phyloP scores from a whole-genome alignment of 2,888 invertebrate species.

The Acleris literana region DNA sequence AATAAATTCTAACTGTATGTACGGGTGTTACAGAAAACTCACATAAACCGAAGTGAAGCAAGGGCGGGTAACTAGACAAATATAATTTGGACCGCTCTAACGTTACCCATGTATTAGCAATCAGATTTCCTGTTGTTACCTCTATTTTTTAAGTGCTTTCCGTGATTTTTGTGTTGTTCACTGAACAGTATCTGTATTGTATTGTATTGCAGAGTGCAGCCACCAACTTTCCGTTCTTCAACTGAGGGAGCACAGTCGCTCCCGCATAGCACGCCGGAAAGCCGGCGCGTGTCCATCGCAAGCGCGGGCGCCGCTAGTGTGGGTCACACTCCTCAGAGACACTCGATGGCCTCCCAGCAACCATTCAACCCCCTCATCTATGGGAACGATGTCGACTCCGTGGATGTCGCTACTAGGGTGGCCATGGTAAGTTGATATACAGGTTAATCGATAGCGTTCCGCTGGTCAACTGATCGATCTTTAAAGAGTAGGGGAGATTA shows the following conservation, averaged over 20 bases:
- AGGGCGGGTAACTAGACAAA: too few relatives aligned
- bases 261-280: conserved; percentile 72
- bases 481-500: too few relatives aligned
- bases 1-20: too few relatives aligned
- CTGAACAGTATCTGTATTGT: not conserved
- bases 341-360: conserved; percentile 78
- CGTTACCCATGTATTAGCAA: too few relatives aligned
- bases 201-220: conserved; percentile 61
- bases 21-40: too few relatives aligned
- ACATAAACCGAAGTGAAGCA: too few relatives aligned
- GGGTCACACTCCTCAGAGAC: conserved; percentile 69
- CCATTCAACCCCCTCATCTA: conserved; percentile 94
- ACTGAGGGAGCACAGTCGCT: conserved; percentile 61
- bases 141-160: too few relatives aligned
- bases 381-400: conserved; percentile 97
- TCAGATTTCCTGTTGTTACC: too few relatives aligned
- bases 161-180: too few relatives aligned
- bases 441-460: too few relatives aligned
- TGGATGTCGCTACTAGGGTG: conserved; percentile 98
- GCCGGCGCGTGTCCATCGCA: conserved; percentile 70
- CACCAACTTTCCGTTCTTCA: conserved; percentile 54
- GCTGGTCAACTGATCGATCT: too few relatives aligned
- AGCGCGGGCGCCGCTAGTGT: conserved; percentile 57
- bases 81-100: too few relatives aligned
- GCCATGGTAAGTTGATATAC: conserved; percentile 90